Evolutionary conservation across 64 coral and sea anemone species (phyloP).

Genomic region (Hydrozoanthus tunicans): DNA sequence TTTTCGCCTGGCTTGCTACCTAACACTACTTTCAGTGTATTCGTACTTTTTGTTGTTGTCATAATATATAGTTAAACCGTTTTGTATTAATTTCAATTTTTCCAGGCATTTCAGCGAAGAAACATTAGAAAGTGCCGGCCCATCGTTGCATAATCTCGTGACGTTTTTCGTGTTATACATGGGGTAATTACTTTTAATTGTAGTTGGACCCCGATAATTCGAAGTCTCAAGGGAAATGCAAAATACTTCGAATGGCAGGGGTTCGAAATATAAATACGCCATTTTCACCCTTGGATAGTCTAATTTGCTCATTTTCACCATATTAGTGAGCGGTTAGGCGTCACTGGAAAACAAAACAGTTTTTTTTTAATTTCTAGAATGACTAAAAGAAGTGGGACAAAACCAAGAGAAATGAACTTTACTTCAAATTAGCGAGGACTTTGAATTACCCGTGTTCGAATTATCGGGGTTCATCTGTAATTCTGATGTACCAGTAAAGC

Average conservation of each 20-base stretch:
- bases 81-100: constrained; percentile 16
- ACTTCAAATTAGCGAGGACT: no score
- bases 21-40: no score
- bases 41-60: not conserved
- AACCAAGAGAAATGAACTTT: no score
- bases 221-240: not conserved
- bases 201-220: not conserved
- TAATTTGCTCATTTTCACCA: no score
- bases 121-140: constrained; percentile 86
- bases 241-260: not conserved
- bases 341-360: no score
- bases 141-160: constrained; percentile 75
- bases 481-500: not conserved
- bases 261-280: not conserved
- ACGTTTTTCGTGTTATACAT: constrained; percentile 94
- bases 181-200: constrained; percentile 33
- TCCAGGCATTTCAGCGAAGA: constrained; percentile 97
- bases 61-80: not conserved
- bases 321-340: no score
- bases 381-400: no score
- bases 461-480: no score
- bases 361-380: no score
- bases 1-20: no score
- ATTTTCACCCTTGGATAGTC: no score
- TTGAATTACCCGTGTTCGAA: no score